phyloP scores from a whole-genome alignment of 1,140 invertebrate genomes.

The Sarcophaga bullata region DNA sequence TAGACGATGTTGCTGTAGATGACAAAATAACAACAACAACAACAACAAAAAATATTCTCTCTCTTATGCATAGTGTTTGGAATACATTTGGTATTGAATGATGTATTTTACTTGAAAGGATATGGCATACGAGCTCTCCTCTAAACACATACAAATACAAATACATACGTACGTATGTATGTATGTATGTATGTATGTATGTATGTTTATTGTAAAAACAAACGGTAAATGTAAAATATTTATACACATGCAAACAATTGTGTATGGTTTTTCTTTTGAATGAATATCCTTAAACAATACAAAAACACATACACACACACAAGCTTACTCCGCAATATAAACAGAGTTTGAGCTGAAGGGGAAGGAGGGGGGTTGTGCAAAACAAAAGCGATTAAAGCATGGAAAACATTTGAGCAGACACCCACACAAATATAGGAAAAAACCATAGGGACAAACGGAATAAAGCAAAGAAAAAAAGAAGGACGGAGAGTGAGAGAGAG shows the following conservation, averaged over 20 bases:
- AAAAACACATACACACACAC: not conserved
- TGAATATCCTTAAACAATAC: constrained; percentile 27
- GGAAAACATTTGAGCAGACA: not conserved
- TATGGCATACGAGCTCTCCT: not conserved
- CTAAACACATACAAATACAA: not conserved
- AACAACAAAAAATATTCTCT: no score
- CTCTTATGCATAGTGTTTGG: not conserved
- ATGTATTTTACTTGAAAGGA: constrained; percentile 18
- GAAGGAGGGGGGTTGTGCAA: no score
- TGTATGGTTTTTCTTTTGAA: not conserved
- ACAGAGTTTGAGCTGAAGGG: no score
- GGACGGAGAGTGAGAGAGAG: not conserved
- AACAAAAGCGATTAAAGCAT: no score
- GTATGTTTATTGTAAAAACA: not conserved
- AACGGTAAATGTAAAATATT: no score
- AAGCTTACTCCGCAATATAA: not conserved
- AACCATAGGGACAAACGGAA: not conserved
- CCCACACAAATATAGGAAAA: not conserved
- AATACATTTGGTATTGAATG: constrained; percentile 26
- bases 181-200: not conserved
- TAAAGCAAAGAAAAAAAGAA: not conserved
- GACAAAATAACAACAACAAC: not conserved
- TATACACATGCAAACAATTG: not conserved
- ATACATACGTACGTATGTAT: not conserved
- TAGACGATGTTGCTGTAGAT: not conserved